These are phyloP conservation scores for Liodrosophila aerea DNA, from an alignment of 2,888 invertebrate genomes.

Conservation along the genomic window DNA sequence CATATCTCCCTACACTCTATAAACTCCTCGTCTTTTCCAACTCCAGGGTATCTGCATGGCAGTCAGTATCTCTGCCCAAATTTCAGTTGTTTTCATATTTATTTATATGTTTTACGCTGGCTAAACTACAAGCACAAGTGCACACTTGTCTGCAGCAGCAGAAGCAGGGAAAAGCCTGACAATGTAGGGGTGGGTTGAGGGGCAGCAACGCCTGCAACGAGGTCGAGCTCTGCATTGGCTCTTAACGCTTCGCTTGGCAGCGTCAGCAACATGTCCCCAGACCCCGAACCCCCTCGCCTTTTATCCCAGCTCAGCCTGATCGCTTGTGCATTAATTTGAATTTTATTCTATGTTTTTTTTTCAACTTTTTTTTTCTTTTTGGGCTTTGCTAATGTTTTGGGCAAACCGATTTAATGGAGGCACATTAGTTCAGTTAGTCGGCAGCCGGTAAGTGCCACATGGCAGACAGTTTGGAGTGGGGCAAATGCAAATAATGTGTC, in stretches of 20 bases:
- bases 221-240: slow-evolving; percentile 54
- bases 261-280: slow-evolving; percentile 17
- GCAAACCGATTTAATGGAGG: slow-evolving; percentile 63
- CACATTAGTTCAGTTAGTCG: slow-evolving; percentile 54
- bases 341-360: slow-evolving; percentile 36
- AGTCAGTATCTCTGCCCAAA: neutral
- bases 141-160: slow-evolving; percentile 63
- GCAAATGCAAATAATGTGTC: slow-evolving; percentile 40
- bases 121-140: slow-evolving; percentile 72
- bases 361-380: slow-evolving; percentile 10
- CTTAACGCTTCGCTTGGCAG: slow-evolving; percentile 60
- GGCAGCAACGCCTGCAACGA: slow-evolving; percentile 32
- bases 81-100: slow-evolving; percentile 63
- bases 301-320: slow-evolving; percentile 27
- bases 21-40: no score
- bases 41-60: slow-evolving; percentile 1
- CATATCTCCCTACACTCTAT: no score
- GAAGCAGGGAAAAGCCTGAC: slow-evolving; percentile 10
- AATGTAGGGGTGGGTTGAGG: neutral
- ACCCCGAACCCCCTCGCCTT: neutral
- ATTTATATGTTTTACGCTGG: slow-evolving; percentile 76
- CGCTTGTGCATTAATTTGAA: slow-evolving; percentile 62
- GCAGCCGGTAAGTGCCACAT: slow-evolving; percentile 4
- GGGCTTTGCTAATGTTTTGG: slow-evolving; percentile 55
- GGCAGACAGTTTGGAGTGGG: slow-evolving; percentile 2